Percentiles rank a stretch among this genome's conserved stretches.
These are phyloP conservation scores for Drosophila seguyi DNA, from an alignment of 1,140 invertebrate genomes.

Conservation along the genomic window DNA sequence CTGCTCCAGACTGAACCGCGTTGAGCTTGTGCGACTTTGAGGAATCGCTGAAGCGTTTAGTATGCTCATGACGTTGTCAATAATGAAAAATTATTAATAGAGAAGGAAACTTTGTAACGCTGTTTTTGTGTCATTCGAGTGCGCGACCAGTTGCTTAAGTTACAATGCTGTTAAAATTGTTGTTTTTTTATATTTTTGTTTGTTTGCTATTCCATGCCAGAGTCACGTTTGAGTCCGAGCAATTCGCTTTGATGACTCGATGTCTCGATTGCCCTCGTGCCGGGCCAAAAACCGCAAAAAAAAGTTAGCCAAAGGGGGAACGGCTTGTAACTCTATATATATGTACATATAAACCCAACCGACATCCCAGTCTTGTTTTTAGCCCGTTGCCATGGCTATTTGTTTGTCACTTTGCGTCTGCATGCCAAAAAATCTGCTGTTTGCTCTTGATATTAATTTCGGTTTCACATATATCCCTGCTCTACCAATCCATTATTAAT, in stretches of 20 bases:
- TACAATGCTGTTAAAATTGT: constrained; percentile 30
- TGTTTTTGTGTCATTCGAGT: constrained; percentile 56
- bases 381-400: constrained; percentile 24
- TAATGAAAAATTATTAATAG: constrained; percentile 58
- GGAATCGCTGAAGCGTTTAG: constrained; percentile 49
- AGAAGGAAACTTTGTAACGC: constrained; percentile 42
- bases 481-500: constrained; percentile 17
- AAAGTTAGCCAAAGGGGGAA: constrained; percentile 14
- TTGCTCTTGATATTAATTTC: constrained; percentile 52
- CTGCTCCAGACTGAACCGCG: neutral
- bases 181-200: constrained; percentile 8
- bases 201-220: constrained; percentile 38
- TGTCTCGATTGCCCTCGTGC: constrained; percentile 30
- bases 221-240: constrained; percentile 38
- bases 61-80: constrained; percentile 40
- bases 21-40: constrained; percentile 22
- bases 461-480: constrained; percentile 34
- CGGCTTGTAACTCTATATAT: constrained; percentile 38
- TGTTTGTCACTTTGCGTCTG: constrained; percentile 51
- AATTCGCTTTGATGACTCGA: constrained; percentile 41
- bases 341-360: constrained; percentile 2
- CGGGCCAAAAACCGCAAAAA: constrained; percentile 39
- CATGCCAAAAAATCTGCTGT: constrained; percentile 46
- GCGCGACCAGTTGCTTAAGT: constrained; percentile 42
- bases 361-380: constrained; percentile 11